These are phyloP conservation scores for Carcina quercana DNA, from an alignment of 2,888 invertebrate species.

Conservation along the genomic window DNA sequence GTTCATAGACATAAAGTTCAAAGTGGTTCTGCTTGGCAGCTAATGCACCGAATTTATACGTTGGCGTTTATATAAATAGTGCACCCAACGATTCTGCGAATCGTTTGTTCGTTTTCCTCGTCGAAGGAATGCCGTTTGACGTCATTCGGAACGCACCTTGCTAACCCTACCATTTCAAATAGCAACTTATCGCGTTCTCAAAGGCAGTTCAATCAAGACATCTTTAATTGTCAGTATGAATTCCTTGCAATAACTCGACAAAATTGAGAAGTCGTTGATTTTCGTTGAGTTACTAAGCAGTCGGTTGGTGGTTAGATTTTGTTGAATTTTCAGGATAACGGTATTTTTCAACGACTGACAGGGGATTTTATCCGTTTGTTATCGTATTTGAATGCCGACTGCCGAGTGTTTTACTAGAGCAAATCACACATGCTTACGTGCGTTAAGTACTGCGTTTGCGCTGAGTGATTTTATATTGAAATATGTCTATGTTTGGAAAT, in stretches of 20 bases:
- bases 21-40: too few relatives aligned
- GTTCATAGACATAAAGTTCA: too few relatives aligned
- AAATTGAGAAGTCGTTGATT: neutral
- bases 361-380: too few relatives aligned
- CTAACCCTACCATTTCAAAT: neutral
- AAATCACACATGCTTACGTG: too few relatives aligned
- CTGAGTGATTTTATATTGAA: too few relatives aligned
- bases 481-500: too few relatives aligned
- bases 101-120: slow-evolving; percentile 62
- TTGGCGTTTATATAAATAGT: slow-evolving; percentile 69
- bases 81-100: slow-evolving; percentile 60
- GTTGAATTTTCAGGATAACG: neutral
- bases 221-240: neutral
- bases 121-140: slow-evolving; percentile 60
- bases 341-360: too few relatives aligned
- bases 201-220: neutral
- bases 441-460: too few relatives aligned
- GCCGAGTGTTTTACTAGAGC: too few relatives aligned
- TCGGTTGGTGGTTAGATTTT: neutral
- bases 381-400: too few relatives aligned
- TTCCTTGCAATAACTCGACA: neutral
- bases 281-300: neutral
- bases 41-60: too few relatives aligned
- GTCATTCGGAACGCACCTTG: slow-evolving; percentile 28
- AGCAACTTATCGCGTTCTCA: neutral